phyloP scores from a whole-genome alignment of 1,140 invertebrate species.

The Thalassaphorura encarpata region DNA sequence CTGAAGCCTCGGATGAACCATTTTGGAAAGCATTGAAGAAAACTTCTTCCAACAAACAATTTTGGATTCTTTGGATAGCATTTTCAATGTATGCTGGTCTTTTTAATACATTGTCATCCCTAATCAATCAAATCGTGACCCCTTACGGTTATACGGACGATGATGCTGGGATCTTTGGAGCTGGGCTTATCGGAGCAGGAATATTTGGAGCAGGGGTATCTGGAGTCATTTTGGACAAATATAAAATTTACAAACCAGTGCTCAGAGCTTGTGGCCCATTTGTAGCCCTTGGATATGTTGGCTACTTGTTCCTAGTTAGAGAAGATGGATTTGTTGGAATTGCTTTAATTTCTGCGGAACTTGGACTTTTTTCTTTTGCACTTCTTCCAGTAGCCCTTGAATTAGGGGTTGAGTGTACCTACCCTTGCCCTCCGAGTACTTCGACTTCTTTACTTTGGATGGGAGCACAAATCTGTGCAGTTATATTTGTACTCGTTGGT shows the following conservation, averaged over 20 bases:
- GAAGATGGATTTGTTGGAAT: slow-evolving; percentile 11
- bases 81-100: slow-evolving; percentile 17
- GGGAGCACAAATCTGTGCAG: slow-evolving; percentile 18
- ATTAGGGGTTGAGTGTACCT: slow-evolving; percentile 19
- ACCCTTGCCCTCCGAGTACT: slow-evolving; percentile 11
- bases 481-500: slow-evolving; percentile 14
- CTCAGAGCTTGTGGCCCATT: slow-evolving; percentile 8
- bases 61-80: slow-evolving; percentile 13
- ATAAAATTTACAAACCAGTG: slow-evolving; percentile 7
- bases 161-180: slow-evolving; percentile 16
- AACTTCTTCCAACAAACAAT: slow-evolving; percentile 10
- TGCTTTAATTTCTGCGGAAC: neutral
- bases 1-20: slow-evolving; percentile 9
- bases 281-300: slow-evolving; percentile 7
- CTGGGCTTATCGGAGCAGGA: slow-evolving; percentile 12
- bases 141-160: slow-evolving; percentile 19
- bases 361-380: slow-evolving; percentile 17
- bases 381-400: slow-evolving; percentile 21
- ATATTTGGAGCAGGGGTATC: slow-evolving; percentile 15
- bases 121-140: slow-evolving; percentile 20
- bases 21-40: slow-evolving; percentile 19
- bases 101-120: slow-evolving; percentile 18
- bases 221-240: slow-evolving; percentile 16
- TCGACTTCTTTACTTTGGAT: slow-evolving; percentile 18
- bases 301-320: slow-evolving; percentile 15